Evolutionary conservation across 2,113 vertebrate genomes (phyloP).

Genomic region (human (Homo sapiens)): DNA sequence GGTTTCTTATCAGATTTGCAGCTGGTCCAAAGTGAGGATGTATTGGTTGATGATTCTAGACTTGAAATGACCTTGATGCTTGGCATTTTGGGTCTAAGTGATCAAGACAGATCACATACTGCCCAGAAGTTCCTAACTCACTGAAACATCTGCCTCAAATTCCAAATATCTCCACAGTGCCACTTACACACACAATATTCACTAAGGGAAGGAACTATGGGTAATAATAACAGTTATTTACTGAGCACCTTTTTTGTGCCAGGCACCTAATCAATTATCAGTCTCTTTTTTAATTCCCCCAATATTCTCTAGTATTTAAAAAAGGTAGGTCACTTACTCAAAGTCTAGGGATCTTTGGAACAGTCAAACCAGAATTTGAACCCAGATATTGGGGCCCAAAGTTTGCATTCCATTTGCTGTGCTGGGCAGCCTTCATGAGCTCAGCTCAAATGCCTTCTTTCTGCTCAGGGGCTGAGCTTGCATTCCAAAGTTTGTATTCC

Average conservation of each 20-base stretch:
- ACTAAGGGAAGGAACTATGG: background rate
- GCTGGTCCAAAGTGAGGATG: background rate
- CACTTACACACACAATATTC: background rate
- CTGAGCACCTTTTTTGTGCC: background rate
- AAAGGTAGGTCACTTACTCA: background rate
- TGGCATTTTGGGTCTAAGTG: background rate
- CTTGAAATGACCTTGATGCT: background rate
- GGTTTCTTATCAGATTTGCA: background rate
- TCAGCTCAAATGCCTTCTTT: background rate
- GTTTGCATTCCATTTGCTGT: background rate
- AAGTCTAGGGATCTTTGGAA: background rate
- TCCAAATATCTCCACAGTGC: too few relatives aligned
- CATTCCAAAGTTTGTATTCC: background rate
- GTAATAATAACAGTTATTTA: background rate
- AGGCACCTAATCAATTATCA: background rate
- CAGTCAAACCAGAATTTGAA: background rate
- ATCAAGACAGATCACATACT: accelerated
- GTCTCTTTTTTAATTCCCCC: background rate
- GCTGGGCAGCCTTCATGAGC: accelerated
- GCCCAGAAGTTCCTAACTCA: background rate
- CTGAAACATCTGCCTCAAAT: too few relatives aligned
- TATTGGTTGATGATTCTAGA: background rate
- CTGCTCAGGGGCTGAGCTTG: too few relatives aligned
- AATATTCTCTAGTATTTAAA: background rate
- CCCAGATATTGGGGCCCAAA: background rate